Percentiles rank a stretch among this genome's conserved stretches.
These are phyloP conservation scores for Drosophila lowei DNA, from an alignment of 1,140 invertebrate species.

Conservation along the genomic window DNA sequence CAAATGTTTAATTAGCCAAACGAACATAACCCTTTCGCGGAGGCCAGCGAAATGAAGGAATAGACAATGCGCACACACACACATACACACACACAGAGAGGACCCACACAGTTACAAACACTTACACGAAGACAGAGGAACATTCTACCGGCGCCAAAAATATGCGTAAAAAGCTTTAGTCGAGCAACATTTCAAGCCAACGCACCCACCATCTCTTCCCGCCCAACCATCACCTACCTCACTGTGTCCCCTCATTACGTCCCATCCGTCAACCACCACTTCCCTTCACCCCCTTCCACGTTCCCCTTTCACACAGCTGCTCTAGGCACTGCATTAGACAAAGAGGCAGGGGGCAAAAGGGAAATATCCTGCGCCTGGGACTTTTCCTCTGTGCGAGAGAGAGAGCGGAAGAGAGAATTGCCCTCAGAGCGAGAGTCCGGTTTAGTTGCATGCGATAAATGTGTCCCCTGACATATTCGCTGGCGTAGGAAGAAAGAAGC, in stretches of 20 bases:
- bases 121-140: conserved; percentile 3
- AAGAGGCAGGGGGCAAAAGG: no score
- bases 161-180: conserved; percentile 45
- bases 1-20: conserved; percentile 74
- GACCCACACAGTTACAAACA: no score
- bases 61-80: no score
- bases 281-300: no score
- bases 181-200: conserved; percentile 1
- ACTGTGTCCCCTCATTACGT: background rate
- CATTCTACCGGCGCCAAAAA: conserved; percentile 59
- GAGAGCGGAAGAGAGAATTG: conserved; percentile 54
- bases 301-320: background rate
- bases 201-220: background rate
- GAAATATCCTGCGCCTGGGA: conserved; percentile 41
- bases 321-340: conserved; percentile 2
- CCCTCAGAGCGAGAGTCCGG: conserved; percentile 12
- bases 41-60: conserved; percentile 3
- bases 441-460: conserved; percentile 60
- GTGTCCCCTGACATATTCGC: background rate
- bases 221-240: background rate
- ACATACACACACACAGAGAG: no score
- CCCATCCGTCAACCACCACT: no score
- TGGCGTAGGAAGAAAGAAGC: background rate
- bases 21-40: conserved; percentile 37
- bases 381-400: conserved; percentile 19